Evolutionary conservation across 2,888 invertebrate genomes (phyloP).

Genomic region (Metacarcinus magister): DNA sequence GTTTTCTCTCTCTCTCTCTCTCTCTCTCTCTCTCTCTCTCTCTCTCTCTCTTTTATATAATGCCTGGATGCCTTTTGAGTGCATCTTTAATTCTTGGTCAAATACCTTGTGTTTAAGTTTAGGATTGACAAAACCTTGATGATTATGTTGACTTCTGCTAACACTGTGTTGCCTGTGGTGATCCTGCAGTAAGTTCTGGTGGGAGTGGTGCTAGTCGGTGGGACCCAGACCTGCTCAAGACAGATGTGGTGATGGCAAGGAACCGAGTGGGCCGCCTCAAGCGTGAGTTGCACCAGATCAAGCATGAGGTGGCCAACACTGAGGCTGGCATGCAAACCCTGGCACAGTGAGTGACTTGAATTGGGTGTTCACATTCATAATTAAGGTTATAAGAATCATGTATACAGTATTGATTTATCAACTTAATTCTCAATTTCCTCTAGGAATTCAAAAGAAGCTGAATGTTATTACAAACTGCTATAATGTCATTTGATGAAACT

Average conservation of each 20-base stretch:
- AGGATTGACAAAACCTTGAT: too few species aligned
- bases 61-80: background rate
- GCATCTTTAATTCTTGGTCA: background rate
- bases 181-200: slow-evolving; percentile 88
- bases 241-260: slow-evolving; percentile 95
- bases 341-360: slow-evolving; percentile 89
- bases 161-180: background rate
- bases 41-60: background rate
- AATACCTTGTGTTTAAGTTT: background rate
- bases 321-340: slow-evolving; percentile 96
- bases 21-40: slow-evolving; percentile 7
- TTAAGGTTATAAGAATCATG: background rate
- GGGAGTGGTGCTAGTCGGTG: slow-evolving; percentile 89
- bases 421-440: background rate
- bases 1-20: slow-evolving; percentile 17
- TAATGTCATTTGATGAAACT: background rate
- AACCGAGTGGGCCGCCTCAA: slow-evolving; percentile 94
- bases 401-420: background rate
- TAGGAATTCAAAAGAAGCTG: background rate
- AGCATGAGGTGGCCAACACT: slow-evolving; percentile 95
- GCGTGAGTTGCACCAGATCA: slow-evolving; percentile 95
- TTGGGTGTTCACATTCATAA: background rate
- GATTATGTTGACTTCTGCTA: too few species aligned
- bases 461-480: background rate
- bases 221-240: slow-evolving; percentile 96